Base-by-base conservation (phyloP, 2,797 vertebrate species). In the Setipinna tenuifilis region DNA sequence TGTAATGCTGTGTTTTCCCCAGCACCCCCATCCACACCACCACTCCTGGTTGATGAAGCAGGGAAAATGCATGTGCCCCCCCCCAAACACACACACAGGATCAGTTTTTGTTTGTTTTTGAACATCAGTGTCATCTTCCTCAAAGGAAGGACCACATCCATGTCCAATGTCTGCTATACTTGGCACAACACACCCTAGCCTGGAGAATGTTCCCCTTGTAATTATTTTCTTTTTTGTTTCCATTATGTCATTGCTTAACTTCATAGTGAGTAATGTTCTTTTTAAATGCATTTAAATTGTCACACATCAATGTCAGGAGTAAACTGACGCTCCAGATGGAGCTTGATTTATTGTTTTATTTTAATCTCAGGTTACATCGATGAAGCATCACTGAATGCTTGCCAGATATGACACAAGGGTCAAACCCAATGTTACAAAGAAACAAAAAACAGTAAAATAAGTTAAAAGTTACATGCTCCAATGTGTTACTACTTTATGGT, bases 361-460 rank as follows among this genome's bases (percentile, higher is more conserved):
- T 93, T 93, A 90, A 95, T 95, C 95, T 96, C 95, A 96, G 95
- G 95, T 96, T 96, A 93, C 94, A 94, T 94, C 94, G 92, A 94
- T 90, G 93, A 95, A 94, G 92, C 94, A 94, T 94, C 93, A 93
- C 92, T 89, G 92, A 94, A 94, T 94, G 93, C 93, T 94, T 93
- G 93, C 93, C 91, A 92, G 90, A 93, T 89, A 88, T 93, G 87
- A 93, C 92, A 81, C 87, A 93, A 92, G 93, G 93, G 94, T 95
- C 93, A 95, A 88, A 84, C 84, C 83, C 84, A 82, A 87, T 95
- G 94, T 95, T 94, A 93, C 93, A 94, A 94, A 93, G 90, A 93
- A 87, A 86, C 87, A 89, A 93, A 92, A 94, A 96, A 95, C 71
- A 87, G 86, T 87, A 87, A 95, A 93, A 93, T 83, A 93, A 91